phyloP scores from a whole-genome alignment of 2,888 invertebrate genomes.

The Cheilosia variabilis region DNA sequence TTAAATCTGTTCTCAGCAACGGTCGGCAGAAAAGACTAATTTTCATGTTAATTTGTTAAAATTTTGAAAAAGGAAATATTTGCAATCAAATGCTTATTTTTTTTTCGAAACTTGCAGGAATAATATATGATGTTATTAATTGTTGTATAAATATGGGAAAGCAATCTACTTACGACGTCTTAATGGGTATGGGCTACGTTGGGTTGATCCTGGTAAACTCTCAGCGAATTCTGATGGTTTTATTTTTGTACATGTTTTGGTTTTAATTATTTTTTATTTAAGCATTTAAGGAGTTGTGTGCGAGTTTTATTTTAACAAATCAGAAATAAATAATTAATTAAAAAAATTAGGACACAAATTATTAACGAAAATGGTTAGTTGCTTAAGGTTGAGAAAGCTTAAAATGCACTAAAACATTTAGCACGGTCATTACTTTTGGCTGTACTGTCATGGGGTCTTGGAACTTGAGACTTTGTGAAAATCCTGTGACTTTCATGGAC shows the following conservation, averaged over 20 bases:
- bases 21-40: no score
- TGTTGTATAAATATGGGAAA: conserved; percentile 48
- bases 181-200: conserved; percentile 93
- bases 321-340: background rate
- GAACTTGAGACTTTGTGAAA: no score
- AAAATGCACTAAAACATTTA: no score
- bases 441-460: no score
- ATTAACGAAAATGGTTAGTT: background rate
- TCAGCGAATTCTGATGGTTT: conserved; percentile 90
- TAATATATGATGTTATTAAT: conserved; percentile 44
- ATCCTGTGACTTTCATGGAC: no score
- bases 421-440: no score
- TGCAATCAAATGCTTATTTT: conserved; percentile 44
- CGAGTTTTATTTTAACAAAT: conserved; percentile 16
- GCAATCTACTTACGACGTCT: conserved; percentile 90
- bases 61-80: conserved; percentile 1
- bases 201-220: conserved; percentile 92
- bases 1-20: conserved; percentile 13
- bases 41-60: no score
- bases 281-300: conserved; percentile 43
- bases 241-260: conserved; percentile 40
- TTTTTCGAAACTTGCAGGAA: conserved; percentile 49
- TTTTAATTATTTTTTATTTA: conserved; percentile 40
- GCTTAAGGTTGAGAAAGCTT: background rate
- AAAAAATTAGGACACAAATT: background rate